phyloP scores from a whole-genome alignment of 2,888 invertebrate species.

The Eurois occulta region DNA sequence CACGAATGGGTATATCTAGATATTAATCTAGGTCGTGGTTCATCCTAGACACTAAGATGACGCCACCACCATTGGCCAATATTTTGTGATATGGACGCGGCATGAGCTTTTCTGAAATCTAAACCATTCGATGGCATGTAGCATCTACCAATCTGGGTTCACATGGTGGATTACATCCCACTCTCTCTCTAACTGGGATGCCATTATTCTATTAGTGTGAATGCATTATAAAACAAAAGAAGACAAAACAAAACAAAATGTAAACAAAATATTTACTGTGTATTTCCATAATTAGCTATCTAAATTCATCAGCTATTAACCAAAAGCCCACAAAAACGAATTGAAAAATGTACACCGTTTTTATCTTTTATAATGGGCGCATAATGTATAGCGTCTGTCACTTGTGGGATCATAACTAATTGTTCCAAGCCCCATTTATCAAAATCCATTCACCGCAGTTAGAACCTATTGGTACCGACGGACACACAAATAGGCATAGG shows the following conservation, averaged over 20 bases:
- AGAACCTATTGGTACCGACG: constrained; percentile 45
- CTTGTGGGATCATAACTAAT: constrained; percentile 63
- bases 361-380: constrained; percentile 42
- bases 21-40: neutral
- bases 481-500: constrained; percentile 25
- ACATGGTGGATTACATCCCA: neutral
- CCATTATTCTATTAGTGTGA: neutral
- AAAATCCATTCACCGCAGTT: constrained; percentile 62
- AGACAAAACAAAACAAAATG: too few relatives aligned
- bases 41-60: neutral
- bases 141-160: neutral
- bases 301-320: constrained; percentile 3
- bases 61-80: neutral
- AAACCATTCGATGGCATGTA: neutral
- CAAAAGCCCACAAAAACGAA: constrained; percentile 15
- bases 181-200: neutral
- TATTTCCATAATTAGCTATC: neutral
- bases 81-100: neutral
- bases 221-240: too few relatives aligned
- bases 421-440: constrained; percentile 59
- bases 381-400: constrained; percentile 56
- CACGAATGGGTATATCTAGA: neutral
- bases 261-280: neutral
- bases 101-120: neutral
- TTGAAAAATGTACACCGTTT: constrained; percentile 33